Evolutionary conservation across 1,140 invertebrate species (phyloP), one percentile per base, ranked within the genome.

Genomic region (Zaprionus camerounensis): DNA sequence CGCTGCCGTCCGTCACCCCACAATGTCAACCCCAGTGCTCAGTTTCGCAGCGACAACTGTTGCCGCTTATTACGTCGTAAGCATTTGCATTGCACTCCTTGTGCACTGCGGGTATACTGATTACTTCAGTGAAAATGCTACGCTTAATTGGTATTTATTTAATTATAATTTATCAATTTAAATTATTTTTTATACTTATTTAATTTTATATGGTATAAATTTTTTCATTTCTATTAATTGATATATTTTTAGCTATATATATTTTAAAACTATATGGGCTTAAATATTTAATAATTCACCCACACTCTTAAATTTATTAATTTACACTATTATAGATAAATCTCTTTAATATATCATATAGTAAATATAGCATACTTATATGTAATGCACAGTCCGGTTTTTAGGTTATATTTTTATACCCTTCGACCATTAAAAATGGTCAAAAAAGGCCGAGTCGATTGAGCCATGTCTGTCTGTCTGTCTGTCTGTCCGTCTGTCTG

Each of bases 11-110:
- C 9, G 22, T 31, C n/a, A 15, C 56, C 17, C 5, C n/a, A 12
- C 12, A 24, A 9, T 51, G 20, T 46, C 69, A 63, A 41, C 63
- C 74, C 28, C 28, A 62, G 62, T 24, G 49, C 38, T 36, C 38
- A 17, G n/a, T 26, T 44, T 31, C 24, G n/a, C 51, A 36, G 46
- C 36, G 56, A 66, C 78, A 86, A 86, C 83, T 86, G 83, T 86
- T 86, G 83, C 83, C 82, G 80, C 68, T 58, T 70, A 80, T 71
- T 66, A 80, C 64, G 46, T 69, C 61, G 51, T 15, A 46, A 55
- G 68, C 68, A 22, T 55, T 63, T 36, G 22, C 1, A 20, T 24
- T 24, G 38, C 11, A 15, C 31, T n/a, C 5, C 11, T 9, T 13
- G 3, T 3, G 20, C 9, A 0, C 9, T 2, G 3, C 5, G 66